Evolutionary conservation across 2,113 vertebrate genomes (phyloP), one percentile per base, ranked within the genome.

Genomic region (Clupea harengus): DNA sequence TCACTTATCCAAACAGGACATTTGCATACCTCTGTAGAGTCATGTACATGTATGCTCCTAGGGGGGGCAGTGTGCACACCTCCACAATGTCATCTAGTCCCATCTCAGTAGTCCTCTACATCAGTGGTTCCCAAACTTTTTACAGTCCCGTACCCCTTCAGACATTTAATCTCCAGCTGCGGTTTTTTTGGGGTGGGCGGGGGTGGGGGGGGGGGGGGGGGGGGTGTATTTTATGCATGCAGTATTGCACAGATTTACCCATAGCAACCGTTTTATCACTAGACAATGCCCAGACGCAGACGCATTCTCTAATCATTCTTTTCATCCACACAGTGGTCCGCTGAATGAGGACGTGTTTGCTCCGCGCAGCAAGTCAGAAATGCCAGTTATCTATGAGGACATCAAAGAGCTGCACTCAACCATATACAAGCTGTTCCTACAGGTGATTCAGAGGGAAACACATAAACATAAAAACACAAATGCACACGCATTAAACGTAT

Each of bases 271-370:
- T 28, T n/a, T 60, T 60, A n/a, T n/a, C 20, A 64, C 2, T 4
- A 54, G 3, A 4, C 50, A 54, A 64, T 7, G 7, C 2, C 22
- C 45, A 25, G 22, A 72, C 83, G 17, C 57, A 10, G 54, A 72
- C 85, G 57, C 22, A 28, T n/a, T 32, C 11, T 75, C 50, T 22
- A 72, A n/a, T 67, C 2, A 50, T 11, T 52, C 3, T 25, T 11
- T 52, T 82, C 52, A 10, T 2, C 86, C 89, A 88, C 88, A 20
- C 89, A 98, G 97, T 92, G 95, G 95, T 87, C 97, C 97, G 67
- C 89, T 97, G 84, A 99, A 97, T 83, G 96, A 97, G 92, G 97
- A 99, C 86, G 96, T 98, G 72, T 98, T 98, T 93, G 96, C 95
- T 67, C 90, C 94, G 81, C 90, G 83, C 86, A 93, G 85, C n/a